A percentile compares a stretch with the other conserved stretches of the same genome.
These are phyloP conservation scores for Ectropis crepuscularia DNA, from an alignment of 2,888 invertebrate species.

Conservation along the genomic window DNA sequence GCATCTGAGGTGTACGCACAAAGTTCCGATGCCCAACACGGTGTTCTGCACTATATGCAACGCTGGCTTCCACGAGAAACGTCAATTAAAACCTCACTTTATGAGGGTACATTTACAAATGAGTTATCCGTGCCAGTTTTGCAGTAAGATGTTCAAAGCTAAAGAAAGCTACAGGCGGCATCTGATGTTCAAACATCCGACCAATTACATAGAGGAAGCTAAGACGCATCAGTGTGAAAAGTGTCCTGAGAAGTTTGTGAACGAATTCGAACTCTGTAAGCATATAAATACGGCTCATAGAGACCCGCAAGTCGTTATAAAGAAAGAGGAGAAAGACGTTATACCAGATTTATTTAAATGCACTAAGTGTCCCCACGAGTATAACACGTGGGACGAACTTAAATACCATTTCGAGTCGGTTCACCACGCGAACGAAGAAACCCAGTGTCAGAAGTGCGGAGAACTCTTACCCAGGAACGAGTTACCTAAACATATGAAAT, in stretches of 20 bases:
- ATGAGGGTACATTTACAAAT: slow-evolving; percentile 74
- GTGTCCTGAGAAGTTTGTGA: slow-evolving; percentile 65
- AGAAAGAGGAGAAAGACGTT: slow-evolving; percentile 64
- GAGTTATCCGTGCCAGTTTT: slow-evolving; percentile 69
- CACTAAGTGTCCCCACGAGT: slow-evolving; percentile 68
- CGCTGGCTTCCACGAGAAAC: slow-evolving; percentile 70
- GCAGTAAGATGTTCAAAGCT: slow-evolving; percentile 70
- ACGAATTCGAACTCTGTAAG: slow-evolving; percentile 71
- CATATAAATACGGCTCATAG: slow-evolving; percentile 66
- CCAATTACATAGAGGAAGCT: slow-evolving; percentile 35
- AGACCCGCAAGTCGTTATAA: slow-evolving; percentile 32
- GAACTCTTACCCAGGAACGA: slow-evolving; percentile 62
- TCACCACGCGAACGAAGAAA: slow-evolving; percentile 60
- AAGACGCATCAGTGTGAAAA: slow-evolving; percentile 67
- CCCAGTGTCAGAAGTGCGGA: slow-evolving; percentile 75
- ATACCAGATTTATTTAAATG: slow-evolving; percentile 65
- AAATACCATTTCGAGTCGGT: slow-evolving; percentile 67
- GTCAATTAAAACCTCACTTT: slow-evolving; percentile 70
- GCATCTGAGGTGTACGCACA: slow-evolving; percentile 72
- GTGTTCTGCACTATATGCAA: slow-evolving; percentile 72
- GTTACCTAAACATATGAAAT: slow-evolving; percentile 69
- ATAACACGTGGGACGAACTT: slow-evolving; percentile 62
- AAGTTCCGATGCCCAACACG: slow-evolving; percentile 67
- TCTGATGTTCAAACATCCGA: slow-evolving; percentile 67
- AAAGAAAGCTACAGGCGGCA: slow-evolving; percentile 75